Percentiles rank a stretch among this genome's conserved stretches.
Evolutionary conservation across 2,888 invertebrate species (phyloP).

Genomic region (Tiphia femorata): DNA sequence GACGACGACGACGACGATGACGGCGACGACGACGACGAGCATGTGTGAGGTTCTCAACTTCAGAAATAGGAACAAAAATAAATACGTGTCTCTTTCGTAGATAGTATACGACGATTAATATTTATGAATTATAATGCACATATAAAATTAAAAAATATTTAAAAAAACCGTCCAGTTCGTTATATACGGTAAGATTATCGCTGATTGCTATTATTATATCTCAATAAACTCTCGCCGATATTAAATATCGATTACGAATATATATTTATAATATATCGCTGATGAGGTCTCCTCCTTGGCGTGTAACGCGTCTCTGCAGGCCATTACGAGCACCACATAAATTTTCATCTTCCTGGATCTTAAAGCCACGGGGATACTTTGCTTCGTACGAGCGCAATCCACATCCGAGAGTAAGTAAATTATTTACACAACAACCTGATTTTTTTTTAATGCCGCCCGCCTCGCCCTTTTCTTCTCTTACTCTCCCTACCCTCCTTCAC

Average conservation of each 20-base stretch:
- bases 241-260: no score
- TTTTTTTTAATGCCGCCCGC: no score
- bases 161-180: slow-evolving; percentile 59
- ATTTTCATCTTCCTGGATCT: slow-evolving; percentile 13
- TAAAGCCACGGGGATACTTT: no score
- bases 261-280: no score
- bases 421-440: no score
- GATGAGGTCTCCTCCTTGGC: not conserved
- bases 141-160: slow-evolving; percentile 68
- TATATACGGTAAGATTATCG: slow-evolving; percentile 36
- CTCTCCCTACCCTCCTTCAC: no score
- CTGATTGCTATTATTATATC: slow-evolving; percentile 18
- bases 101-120: slow-evolving; percentile 56
- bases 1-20: slow-evolving; percentile 29
- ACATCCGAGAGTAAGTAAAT: no score
- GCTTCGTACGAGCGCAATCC: no score
- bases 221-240: not conserved
- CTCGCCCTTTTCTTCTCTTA: slow-evolving; percentile 2
- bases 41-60: slow-evolving; percentile 52
- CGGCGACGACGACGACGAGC: slow-evolving; percentile 35
- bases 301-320: slow-evolving; percentile 13
- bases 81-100: slow-evolving; percentile 55
- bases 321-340: slow-evolving; percentile 34
- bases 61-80: slow-evolving; percentile 66
- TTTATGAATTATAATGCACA: slow-evolving; percentile 63